Base-by-base conservation (phyloP, 1,140 invertebrate species). In the Asobara japonica region DNA sequence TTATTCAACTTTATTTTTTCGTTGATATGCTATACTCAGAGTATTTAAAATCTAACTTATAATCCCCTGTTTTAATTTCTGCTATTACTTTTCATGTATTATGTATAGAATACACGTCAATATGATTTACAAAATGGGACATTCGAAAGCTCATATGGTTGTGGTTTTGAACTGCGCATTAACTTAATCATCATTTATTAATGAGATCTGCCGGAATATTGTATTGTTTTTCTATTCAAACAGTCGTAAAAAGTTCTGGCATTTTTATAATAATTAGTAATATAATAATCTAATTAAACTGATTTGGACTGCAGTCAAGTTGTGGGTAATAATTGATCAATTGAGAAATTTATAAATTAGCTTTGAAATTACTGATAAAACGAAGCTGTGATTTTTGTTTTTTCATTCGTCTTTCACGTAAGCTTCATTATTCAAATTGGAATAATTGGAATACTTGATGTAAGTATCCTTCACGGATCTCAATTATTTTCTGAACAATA, bases 21-120 rank as follows among this genome's bases (percentile, higher is more conserved):
- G 64, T 60, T 72, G 70, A 56, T 65, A 72, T 72, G 62, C 65
- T 60, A 72, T 41, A 72, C 33, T 61, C 13, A 45, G 31, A 41
- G 16, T 38, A 27, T 41, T 62, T 20, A 48, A 22, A n/a, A 29
- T 41, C 30, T 48, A 30, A 11, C 25, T 65, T 31, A 31, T 48
- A 56, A 18, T 71, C 48, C 27, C 36, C 64, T 65, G 41, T 41
- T 27, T 61, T 29, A 62, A 29, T 62, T 25, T 27, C 61, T 48
- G 29, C n/a, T 60, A 22, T 61, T 66, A 4, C 11, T 72, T 41
- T 27, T 67, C 60, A 31, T 16, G 30, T 71, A 36, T 38, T 66
- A 48, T 45, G 56, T 73, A 66, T 66, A 62, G 51, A 56, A 73
- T 48, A 68, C 41, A 68, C 65, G 38, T 64, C 65, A 27, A 33